Base-by-base conservation (phyloP, 1,140 invertebrate genomes). In the Nephotettix cincticeps region DNA sequence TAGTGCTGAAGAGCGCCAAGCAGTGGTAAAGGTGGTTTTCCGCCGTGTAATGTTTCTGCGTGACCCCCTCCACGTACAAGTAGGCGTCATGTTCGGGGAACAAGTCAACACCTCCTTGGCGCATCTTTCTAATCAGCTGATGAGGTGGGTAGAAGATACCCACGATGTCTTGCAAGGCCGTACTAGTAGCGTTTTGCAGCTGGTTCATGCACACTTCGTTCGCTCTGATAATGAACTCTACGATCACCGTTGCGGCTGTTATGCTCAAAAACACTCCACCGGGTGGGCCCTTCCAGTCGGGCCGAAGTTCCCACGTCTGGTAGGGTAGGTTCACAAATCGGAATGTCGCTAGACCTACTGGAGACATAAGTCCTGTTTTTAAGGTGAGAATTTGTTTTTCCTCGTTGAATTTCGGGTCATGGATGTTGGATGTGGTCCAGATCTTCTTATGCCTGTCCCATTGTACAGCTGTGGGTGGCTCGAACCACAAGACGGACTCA, bases 51-150 rank as follows among this genome's bases (percentile, higher is more conserved):
- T 93, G 89, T 77, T 94, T 95, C 54, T 88, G 84, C 43, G 89
- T 86, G 0, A 86, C 80, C 1, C 89, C 89, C 78, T 93, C 92
- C 9, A 95, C 86, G 80, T 95, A 94, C 77, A 90, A 91, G 74
- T 89, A 88, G 0, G 91, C 92, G 81, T 97, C 95, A 71, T 88
- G 87, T 70, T 90, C 89, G 0, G 95, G 95, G 80, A 97, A 97
- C n/a, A 97, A 83, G 79, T 96, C 94, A 40, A 95, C 88, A n/a
- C 93, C 93, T 4, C 87, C 86, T 30, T 83, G 82, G 71, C 86
- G 85, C 71, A 88, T 85, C 91, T 93, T 78, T 29, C 75, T 79
- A 80, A 89, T 86, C 75, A 90, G 77, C 29, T 78, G 74, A 21
- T 83, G 76, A 13, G 87, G 79, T 40, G 82, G 83, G 80, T 84